These are phyloP conservation scores for Phyllopteryx taeniolatus DNA, from an alignment of 2,113 vertebrate genomes.

Conservation along the genomic window DNA sequence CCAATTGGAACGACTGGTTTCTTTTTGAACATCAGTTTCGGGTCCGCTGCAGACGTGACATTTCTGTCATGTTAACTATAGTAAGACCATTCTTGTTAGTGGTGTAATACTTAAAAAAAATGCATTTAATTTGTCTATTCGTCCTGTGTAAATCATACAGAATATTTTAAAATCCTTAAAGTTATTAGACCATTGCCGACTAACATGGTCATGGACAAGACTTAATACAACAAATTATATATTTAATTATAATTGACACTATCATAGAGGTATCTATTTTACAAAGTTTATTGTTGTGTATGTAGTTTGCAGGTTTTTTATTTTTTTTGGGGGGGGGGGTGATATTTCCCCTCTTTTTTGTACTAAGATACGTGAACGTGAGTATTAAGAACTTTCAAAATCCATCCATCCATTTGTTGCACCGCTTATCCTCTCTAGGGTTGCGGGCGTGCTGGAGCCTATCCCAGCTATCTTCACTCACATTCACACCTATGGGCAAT, in stretches of 20 bases:
- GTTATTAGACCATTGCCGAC: too few relatives aligned
- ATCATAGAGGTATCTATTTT: too few relatives aligned
- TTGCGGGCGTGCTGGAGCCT: too few relatives aligned
- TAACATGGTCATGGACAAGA: too few relatives aligned
- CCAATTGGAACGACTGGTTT: not conserved
- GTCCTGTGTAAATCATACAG: too few relatives aligned
- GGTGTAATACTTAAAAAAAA: not conserved
- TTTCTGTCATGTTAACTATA: slow-evolving; percentile 4
- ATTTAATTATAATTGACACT: too few relatives aligned
- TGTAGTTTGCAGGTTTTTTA: not conserved
- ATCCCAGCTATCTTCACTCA: too few relatives aligned
- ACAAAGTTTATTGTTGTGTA: not conserved
- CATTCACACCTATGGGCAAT: too few relatives aligned
- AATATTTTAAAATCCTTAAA: too few relatives aligned
- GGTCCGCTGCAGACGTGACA: not conserved
- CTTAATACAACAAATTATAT: too few relatives aligned
- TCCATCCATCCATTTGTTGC: not conserved
- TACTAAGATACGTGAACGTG: not conserved
- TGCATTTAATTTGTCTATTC: too few relatives aligned
- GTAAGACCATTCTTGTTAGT: not conserved
- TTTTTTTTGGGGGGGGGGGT: not conserved
- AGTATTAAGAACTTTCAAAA: not conserved
- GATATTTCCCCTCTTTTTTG: not conserved
- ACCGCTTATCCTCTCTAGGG: too few relatives aligned
- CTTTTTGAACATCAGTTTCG: not conserved